These are phyloP conservation scores for Agrochola litura DNA, from an alignment of 2,888 invertebrate genomes.

Conservation along the genomic window DNA sequence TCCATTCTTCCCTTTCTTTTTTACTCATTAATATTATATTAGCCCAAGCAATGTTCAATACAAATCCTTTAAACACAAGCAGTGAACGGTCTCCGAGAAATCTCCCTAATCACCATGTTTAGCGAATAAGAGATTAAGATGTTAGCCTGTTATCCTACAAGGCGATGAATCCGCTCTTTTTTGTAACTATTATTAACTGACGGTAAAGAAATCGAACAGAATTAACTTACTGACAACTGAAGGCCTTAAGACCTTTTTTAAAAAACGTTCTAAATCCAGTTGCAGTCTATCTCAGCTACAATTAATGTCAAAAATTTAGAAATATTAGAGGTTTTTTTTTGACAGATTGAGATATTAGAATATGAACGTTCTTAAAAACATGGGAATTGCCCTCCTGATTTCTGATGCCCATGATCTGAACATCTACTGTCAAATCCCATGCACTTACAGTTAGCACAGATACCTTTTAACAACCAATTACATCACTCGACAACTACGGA, in stretches of 20 bases:
- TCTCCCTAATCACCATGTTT: background rate
- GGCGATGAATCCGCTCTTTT: background rate
- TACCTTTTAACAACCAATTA: background rate
- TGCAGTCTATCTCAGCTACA: no score
- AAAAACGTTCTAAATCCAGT: no score
- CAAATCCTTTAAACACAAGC: background rate
- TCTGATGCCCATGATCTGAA: background rate
- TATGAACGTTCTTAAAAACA: background rate
- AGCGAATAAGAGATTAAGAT: background rate
- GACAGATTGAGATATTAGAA: background rate
- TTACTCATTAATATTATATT: background rate
- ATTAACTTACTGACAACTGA: no score
- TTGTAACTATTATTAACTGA: no score
- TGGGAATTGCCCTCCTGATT: background rate
- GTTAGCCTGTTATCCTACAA: background rate
- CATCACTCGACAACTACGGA: background rate
- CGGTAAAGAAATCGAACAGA: no score
- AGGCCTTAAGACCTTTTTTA: no score
- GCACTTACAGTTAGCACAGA: background rate
- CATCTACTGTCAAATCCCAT: background rate
- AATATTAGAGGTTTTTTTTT: no score
- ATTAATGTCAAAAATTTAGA: no score
- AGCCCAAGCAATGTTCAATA: background rate
- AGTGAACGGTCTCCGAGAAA: background rate
- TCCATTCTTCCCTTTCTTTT: background rate